Evolutionary conservation across 2,888 invertebrate species (phyloP).

Genomic region (Masnerella sp.): DNA sequence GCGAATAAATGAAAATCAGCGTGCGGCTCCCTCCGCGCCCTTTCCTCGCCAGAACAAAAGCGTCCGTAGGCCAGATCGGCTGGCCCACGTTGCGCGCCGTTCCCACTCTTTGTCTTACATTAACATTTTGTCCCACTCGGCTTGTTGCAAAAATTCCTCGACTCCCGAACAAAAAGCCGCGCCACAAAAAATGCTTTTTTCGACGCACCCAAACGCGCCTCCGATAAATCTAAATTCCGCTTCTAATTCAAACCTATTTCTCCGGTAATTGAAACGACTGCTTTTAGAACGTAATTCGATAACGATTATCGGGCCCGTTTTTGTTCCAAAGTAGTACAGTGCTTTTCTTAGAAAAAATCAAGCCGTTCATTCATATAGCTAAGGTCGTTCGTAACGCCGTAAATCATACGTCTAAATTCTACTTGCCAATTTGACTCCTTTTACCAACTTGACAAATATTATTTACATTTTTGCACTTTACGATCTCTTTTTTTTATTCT

Average conservation of each 20-base stretch:
- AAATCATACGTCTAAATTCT: constrained; percentile 21
- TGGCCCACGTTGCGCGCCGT: constrained; percentile 50
- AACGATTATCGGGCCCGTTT: constrained; percentile 25
- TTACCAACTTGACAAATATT: background rate
- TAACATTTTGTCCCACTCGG: constrained; percentile 42
- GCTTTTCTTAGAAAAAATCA: constrained; percentile 29
- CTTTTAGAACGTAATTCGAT: constrained; percentile 20
- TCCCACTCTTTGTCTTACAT: constrained; percentile 49
- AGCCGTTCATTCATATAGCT: constrained; percentile 27
- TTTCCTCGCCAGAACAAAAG: constrained; percentile 56
- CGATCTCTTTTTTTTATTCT: too few relatives aligned
- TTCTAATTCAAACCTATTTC: constrained; percentile 2
- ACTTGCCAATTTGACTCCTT: background rate
- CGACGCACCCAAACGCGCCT: too few relatives aligned
- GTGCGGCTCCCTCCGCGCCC: constrained; percentile 46
- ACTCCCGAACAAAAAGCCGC: constrained; percentile 1
- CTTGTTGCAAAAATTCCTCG: constrained; percentile 31
- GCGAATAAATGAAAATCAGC: constrained; percentile 61
- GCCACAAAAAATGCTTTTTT: background rate
- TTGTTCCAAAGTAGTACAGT: constrained; percentile 3
- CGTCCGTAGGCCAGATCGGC: constrained; percentile 59
- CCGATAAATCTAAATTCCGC: too few relatives aligned
- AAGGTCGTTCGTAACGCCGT: constrained; percentile 9
- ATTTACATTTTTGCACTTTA: too few relatives aligned
- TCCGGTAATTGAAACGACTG: background rate